Percentiles rank a stretch among this genome's conserved stretches.
Conservation (phyloP, 2,888 invertebrate genomes). For the Nipponacmea schrenckii region DNA sequence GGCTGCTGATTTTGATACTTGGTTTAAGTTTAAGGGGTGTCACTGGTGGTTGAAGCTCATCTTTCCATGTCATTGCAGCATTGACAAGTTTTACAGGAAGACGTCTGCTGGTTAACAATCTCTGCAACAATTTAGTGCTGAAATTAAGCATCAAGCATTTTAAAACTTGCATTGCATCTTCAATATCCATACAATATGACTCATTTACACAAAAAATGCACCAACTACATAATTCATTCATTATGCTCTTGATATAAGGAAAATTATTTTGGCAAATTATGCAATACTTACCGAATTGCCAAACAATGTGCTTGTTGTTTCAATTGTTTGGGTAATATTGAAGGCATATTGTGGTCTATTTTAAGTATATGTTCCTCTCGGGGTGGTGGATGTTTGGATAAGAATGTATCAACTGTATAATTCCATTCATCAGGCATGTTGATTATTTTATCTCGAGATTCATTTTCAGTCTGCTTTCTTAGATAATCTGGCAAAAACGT, state of each 20-base stretch:
- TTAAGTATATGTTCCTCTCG: slow-evolving; percentile 39
- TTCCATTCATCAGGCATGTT: slow-evolving; percentile 36
- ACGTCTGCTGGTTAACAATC: slow-evolving; percentile 33
- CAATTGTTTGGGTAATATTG: slow-evolving; percentile 26
- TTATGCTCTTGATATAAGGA: too few species aligned
- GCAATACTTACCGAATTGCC: slow-evolving; percentile 18
- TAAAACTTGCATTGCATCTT: too few species aligned
- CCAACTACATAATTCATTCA: too few species aligned
- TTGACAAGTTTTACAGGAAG: slow-evolving; percentile 29
- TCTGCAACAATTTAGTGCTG: slow-evolving; percentile 33
- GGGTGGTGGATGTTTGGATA: slow-evolving; percentile 41
- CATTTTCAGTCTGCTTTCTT: slow-evolving; percentile 22
- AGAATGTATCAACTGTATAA: slow-evolving; percentile 35
- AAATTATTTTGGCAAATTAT: too few species aligned
- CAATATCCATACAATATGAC: too few species aligned
- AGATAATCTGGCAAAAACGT: slow-evolving; percentile 42
- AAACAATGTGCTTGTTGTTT: slow-evolving; percentile 31
- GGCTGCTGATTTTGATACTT: background rate
- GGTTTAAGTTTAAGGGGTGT: background rate
- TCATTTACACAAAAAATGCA: too few species aligned
- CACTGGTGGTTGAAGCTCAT: slow-evolving; percentile 19
- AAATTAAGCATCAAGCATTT: background rate
- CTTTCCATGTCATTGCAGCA: slow-evolving; percentile 30
- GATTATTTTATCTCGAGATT: background rate
- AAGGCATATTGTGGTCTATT: slow-evolving; percentile 34